Percentiles rank a stretch among this genome's conserved stretches.
phyloP scores from a whole-genome alignment of 2,888 invertebrate genomes.

The Tetragonisca angustula region DNA sequence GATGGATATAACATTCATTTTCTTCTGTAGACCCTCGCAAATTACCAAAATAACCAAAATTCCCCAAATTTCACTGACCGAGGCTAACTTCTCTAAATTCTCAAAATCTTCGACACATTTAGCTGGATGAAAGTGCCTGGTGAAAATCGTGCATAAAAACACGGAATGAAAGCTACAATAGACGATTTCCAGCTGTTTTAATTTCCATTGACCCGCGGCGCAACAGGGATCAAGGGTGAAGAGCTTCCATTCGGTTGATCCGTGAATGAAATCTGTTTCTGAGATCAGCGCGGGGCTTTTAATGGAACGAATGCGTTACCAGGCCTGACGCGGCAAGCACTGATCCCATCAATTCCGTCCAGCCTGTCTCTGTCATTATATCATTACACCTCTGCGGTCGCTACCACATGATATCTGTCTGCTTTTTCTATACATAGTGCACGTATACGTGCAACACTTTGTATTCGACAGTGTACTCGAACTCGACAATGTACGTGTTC shows the following conservation, averaged over 20 bases:
- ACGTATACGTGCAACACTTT: neutral
- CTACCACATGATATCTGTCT: constrained; percentile 66
- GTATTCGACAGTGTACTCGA: neutral
- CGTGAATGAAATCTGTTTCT: constrained; percentile 58
- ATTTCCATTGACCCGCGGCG: constrained; percentile 2
- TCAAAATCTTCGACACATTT: too few relatives aligned
- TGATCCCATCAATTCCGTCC: constrained; percentile 82
- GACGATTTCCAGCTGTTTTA: neutral
- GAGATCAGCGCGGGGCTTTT: constrained; percentile 58
- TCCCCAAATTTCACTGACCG: too few relatives aligned
- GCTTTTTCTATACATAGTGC: constrained; percentile 22
- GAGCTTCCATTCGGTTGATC: constrained; percentile 42
- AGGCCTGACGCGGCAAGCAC: constrained; percentile 75
- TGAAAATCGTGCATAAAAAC: neutral
- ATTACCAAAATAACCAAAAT: too few relatives aligned
- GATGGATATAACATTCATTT: too few relatives aligned
- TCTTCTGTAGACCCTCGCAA: too few relatives aligned
- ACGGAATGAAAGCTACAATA: neutral
- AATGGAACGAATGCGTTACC: constrained; percentile 71
- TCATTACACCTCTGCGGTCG: constrained; percentile 77
- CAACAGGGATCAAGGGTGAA: constrained; percentile 38
- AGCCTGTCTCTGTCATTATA: constrained; percentile 80
- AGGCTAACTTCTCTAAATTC: too few relatives aligned
- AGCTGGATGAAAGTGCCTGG: too few relatives aligned
- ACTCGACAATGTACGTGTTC: neutral